Evolutionary conservation across 2,888 invertebrate species (phyloP).

Genomic region (Tachina fera): DNA sequence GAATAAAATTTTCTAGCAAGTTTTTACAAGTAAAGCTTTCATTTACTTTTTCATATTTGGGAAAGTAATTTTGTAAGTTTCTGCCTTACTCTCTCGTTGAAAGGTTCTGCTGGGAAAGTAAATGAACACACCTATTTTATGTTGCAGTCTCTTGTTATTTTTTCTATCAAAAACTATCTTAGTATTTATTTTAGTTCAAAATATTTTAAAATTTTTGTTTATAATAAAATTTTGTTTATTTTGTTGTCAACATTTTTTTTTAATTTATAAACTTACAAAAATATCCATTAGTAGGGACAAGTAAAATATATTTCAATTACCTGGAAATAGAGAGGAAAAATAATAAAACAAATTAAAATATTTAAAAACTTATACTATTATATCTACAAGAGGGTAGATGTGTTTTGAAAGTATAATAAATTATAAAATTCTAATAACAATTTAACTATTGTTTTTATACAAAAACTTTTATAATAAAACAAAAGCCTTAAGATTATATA

Average conservation of each 20-base stretch:
- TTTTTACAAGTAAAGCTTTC: too few species aligned
- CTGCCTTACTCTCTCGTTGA: too few species aligned
- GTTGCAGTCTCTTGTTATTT: too few species aligned
- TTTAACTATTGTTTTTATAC: too few species aligned
- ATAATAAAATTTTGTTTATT: background rate
- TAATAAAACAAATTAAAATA: slow-evolving; percentile 21
- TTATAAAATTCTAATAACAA: too few species aligned
- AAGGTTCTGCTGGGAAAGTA: too few species aligned
- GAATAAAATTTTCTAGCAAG: too few species aligned
- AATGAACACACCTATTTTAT: too few species aligned
- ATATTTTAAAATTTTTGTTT: background rate
- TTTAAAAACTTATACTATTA: background rate
- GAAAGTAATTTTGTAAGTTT: too few species aligned
- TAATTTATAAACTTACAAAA: slow-evolving; percentile 24
- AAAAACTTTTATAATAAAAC: background rate
- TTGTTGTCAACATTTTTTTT: slow-evolving; percentile 1
- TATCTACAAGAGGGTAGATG: too few species aligned
- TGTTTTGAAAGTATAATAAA: background rate
- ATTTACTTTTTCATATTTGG: too few species aligned
- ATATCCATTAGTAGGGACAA: slow-evolving; percentile 1
- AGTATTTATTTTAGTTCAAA: background rate
- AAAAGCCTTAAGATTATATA: background rate
- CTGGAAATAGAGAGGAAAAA: slow-evolving; percentile 46
- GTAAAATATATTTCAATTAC: slow-evolving; percentile 46
- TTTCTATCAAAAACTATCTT: background rate